Percentiles rank a stretch among this genome's conserved stretches.
Evolutionary conservation across 2,797 vertebrate genomes (phyloP).

Genomic region (Sitta carolinensis): DNA sequence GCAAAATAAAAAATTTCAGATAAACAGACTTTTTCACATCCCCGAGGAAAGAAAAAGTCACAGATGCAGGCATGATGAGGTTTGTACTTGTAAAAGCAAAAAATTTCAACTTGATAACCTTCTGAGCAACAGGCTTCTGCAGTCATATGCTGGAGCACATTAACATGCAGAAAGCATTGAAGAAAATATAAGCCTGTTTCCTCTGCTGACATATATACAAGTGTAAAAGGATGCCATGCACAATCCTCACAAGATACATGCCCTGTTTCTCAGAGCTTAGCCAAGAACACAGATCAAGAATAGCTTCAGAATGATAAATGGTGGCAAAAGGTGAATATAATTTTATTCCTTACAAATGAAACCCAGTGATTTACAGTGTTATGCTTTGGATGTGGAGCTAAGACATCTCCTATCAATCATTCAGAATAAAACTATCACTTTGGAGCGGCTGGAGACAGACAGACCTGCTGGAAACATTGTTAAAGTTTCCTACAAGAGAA

Average conservation of each 20-base stretch:
- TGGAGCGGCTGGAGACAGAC: neutral
- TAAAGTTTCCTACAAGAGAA: neutral
- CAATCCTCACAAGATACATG: constrained; percentile 2
- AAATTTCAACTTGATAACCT: neutral
- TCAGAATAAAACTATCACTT: constrained; percentile 33
- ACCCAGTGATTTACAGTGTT: constrained; percentile 53
- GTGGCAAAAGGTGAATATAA: constrained; percentile 35
- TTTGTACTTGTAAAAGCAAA: neutral
- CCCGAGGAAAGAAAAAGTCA: neutral
- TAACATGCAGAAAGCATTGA: constrained; percentile 8
- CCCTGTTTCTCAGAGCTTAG: neutral
- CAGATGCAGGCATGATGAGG: neutral
- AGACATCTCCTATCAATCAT: constrained; percentile 35
- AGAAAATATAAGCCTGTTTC: neutral
- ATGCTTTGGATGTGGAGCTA: neutral
- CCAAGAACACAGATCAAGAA: constrained; percentile 2
- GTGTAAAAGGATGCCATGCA: neutral
- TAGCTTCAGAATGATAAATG: constrained; percentile 50
- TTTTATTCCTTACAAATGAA: constrained; percentile 55
- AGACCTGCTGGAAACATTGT: neutral
- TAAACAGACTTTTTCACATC: neutral
- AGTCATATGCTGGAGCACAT: neutral
- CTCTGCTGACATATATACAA: neutral
- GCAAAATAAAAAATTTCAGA: neutral
- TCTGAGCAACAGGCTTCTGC: neutral